Conservation (phyloP, 1,140 invertebrate species). For the Drosophila santomea region DNA sequence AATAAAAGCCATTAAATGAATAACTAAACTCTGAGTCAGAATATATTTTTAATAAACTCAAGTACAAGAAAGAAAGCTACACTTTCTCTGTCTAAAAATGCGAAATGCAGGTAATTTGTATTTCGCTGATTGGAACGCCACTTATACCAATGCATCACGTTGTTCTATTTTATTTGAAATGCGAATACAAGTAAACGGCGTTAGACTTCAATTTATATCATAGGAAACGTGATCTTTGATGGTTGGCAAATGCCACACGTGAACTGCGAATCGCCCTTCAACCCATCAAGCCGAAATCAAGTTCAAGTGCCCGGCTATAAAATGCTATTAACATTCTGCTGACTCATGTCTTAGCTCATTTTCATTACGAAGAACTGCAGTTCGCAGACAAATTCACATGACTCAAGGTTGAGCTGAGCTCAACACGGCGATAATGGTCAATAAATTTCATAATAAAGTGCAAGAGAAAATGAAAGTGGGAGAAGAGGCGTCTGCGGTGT, state of each 20-base stretch:
- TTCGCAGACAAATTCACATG: slow-evolving; percentile 50
- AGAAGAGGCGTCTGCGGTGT: slow-evolving; percentile 44
- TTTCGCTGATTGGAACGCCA: not conserved
- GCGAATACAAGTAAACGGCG: not conserved
- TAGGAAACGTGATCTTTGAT: slow-evolving; percentile 31
- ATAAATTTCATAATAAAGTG: slow-evolving; percentile 47
- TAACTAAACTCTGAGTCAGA: too few relatives aligned
- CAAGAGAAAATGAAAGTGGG: slow-evolving; percentile 26
- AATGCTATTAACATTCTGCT: not conserved
- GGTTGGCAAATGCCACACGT: not conserved
- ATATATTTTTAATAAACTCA: too few relatives aligned
- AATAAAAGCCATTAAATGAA: not conserved
- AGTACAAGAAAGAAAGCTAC: too few relatives aligned
- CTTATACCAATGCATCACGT: slow-evolving; percentile 1
- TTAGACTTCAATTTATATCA: slow-evolving; percentile 16
- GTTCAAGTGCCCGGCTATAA: not conserved
- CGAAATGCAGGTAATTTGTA: not conserved
- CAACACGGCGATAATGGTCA: not conserved
- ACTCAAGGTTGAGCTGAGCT: slow-evolving; percentile 45
- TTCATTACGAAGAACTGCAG: slow-evolving; percentile 15
- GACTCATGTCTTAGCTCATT: slow-evolving; percentile 13
- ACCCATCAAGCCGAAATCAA: not conserved
- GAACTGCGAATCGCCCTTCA: not conserved
- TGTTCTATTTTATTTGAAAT: not conserved
- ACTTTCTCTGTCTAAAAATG: not conserved